Evolutionary conservation across 2,888 invertebrate species (phyloP).

Genomic region (Bibio marci): DNA sequence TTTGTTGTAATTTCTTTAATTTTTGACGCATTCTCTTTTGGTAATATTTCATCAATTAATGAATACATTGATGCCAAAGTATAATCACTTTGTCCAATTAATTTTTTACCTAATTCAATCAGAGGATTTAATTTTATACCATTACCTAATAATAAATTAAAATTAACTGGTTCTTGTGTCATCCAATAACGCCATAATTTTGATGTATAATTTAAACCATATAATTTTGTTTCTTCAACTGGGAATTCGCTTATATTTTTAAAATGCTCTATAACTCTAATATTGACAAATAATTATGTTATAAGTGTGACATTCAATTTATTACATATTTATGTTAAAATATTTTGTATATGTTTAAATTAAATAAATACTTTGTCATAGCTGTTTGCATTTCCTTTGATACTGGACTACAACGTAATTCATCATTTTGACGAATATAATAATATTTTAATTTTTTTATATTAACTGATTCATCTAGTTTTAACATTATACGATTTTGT

Average conservation of each 20-base stretch:
- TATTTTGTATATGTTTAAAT: no score
- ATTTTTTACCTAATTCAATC: slow-evolving; percentile 40
- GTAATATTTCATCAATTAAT: slow-evolving; percentile 45
- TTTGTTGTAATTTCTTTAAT: slow-evolving; percentile 39
- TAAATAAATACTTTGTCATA: slow-evolving; percentile 38
- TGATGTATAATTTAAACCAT: slow-evolving; percentile 31
- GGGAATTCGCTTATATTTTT: slow-evolving; percentile 20
- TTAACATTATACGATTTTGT: slow-evolving; percentile 33
- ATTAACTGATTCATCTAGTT: slow-evolving; percentile 42
- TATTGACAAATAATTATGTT: slow-evolving; percentile 8
- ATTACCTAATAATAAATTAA: slow-evolving; percentile 45
- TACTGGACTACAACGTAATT: slow-evolving; percentile 54
- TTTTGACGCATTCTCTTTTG: slow-evolving; percentile 44
- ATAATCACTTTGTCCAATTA: slow-evolving; percentile 40
- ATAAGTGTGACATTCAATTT: background rate
- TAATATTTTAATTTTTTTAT: slow-evolving; percentile 51
- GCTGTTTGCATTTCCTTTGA: slow-evolving; percentile 43
- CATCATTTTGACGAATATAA: slow-evolving; percentile 61
- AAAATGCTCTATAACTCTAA: slow-evolving; percentile 29
- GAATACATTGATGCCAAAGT: slow-evolving; percentile 51
- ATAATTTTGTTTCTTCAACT: slow-evolving; percentile 19
- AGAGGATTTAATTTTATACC: slow-evolving; percentile 34
- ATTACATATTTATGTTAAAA: slow-evolving; percentile 1
- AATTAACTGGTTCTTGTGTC: slow-evolving; percentile 47
- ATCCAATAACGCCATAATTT: slow-evolving; percentile 57